A percentile compares a stretch with the other conserved stretches of the same genome.
Conservation (phyloP, 2,113 vertebrate genomes). For the Menura novaehollandiae region DNA sequence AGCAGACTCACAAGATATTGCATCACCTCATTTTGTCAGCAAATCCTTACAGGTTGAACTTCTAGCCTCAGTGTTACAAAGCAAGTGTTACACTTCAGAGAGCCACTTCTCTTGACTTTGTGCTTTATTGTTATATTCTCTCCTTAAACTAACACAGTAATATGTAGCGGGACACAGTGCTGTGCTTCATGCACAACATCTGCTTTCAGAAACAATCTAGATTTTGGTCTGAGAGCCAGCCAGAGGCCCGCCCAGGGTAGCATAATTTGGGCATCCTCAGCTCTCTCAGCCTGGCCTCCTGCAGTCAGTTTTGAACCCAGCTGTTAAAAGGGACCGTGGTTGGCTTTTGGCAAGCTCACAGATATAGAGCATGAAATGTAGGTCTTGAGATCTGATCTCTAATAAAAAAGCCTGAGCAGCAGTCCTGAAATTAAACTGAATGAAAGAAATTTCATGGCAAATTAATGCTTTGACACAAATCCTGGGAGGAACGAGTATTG, state of each 20-base stretch:
- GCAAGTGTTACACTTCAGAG: neutral
- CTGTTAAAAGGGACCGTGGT: neutral
- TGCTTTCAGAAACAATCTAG: neutral
- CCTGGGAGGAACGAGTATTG: neutral
- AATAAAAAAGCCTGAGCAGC: neutral
- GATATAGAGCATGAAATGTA: neutral
- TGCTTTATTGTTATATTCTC: neutral
- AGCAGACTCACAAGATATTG: neutral
- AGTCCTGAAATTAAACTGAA: constrained; percentile 15
- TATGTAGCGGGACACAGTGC: fast-evolving
- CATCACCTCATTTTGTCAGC: neutral
- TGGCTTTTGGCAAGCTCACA: neutral
- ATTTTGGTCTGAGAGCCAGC: neutral
- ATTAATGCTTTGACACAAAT: constrained; percentile 29
- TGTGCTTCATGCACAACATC: neutral
- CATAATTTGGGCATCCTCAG: neutral
- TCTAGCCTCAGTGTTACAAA: neutral
- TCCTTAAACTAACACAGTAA: neutral
- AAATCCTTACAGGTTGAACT: neutral
- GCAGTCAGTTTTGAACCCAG: neutral
- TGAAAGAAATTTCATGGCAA: neutral
- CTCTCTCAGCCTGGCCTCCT: neutral
- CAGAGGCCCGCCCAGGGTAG: neutral
- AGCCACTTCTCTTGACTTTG: neutral
- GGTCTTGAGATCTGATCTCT: neutral